phyloP scores from a whole-genome alignment of 2,113 vertebrate genomes.

The Zosterops pallidus region DNA sequence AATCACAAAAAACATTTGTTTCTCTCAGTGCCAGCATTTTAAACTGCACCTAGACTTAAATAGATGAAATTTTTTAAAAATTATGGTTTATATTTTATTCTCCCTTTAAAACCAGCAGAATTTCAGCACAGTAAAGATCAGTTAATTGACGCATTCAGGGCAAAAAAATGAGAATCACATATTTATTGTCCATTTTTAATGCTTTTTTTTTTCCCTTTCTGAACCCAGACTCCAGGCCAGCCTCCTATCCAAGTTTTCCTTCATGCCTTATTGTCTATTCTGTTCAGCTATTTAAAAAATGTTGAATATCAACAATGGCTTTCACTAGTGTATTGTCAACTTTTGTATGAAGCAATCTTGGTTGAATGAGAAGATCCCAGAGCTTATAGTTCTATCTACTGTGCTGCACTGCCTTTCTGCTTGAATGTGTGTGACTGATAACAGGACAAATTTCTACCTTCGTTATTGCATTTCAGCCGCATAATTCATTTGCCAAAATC shows the following conservation, averaged over 20 bases:
- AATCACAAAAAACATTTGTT: background rate
- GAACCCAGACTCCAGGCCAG: conserved; percentile 87
- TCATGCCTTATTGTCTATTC: conserved; percentile 95
- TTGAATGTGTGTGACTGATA: conserved; percentile 83
- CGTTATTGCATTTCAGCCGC: conserved; percentile 72
- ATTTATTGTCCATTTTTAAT: conserved; percentile 50
- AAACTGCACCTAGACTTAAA: background rate
- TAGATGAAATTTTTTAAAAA: background rate
- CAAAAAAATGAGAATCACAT: conserved; percentile 30
- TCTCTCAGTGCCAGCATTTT: background rate
- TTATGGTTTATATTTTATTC: background rate
- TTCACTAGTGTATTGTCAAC: conserved; percentile 96
- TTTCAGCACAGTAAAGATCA: background rate
- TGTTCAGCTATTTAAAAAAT: conserved; percentile 99
- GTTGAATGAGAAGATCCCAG: conserved; percentile 92
- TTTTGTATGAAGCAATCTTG: conserved; percentile 99
- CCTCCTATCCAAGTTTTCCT: conserved; percentile 94
- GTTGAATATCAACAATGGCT: conserved; percentile 99
- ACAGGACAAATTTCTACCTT: conserved; percentile 76
- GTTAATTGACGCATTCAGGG: conserved; percentile 20
- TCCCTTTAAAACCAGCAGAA: background rate
- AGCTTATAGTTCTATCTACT: conserved; percentile 75
- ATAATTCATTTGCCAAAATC: conserved; percentile 76
- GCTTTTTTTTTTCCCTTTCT: conserved; percentile 62
- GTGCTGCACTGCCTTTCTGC: conserved; percentile 64